Evolutionary conservation across 2,113 vertebrate genomes (phyloP).

Genomic region (Albula glossodonta): DNA sequence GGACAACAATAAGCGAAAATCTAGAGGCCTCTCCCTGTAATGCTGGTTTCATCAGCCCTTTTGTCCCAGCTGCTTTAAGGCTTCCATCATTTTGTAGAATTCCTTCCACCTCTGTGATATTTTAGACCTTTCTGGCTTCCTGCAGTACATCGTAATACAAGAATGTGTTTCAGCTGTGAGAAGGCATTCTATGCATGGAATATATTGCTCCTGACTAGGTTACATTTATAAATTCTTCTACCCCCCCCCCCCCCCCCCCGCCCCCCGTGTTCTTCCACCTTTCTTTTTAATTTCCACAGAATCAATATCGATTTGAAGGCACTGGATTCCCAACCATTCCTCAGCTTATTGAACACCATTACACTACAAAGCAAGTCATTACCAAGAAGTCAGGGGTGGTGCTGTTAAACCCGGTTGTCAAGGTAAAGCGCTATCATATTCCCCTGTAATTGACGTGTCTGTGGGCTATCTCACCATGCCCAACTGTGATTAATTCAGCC

Average conservation of each 20-base stretch:
- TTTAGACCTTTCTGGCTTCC: neutral
- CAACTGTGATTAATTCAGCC: neutral
- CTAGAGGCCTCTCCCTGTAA: neutral
- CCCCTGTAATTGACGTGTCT: neutral
- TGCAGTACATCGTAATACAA: neutral
- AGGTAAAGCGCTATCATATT: constrained; percentile 68
- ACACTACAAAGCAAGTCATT: constrained; percentile 91
- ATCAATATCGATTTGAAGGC: constrained; percentile 93
- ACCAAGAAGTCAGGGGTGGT: constrained; percentile 97
- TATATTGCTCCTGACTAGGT: neutral
- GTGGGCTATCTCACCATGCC: neutral
- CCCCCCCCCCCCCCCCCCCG: too few relatives aligned
- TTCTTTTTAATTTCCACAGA: constrained; percentile 63
- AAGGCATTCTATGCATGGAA: neutral
- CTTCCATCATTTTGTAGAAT: neutral
- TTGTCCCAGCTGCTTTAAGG: neutral
- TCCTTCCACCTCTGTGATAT: neutral
- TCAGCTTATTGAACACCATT: constrained; percentile 95
- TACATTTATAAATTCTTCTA: neutral
- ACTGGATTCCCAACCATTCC: constrained; percentile 93
- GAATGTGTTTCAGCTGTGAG: neutral
- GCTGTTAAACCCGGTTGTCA: constrained; percentile 87
- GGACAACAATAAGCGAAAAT: neutral
- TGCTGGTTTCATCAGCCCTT: neutral
- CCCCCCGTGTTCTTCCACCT: neutral